phyloP scores from a whole-genome alignment of 2,113 vertebrate species.

The Brachypodius melanocephalos region DNA sequence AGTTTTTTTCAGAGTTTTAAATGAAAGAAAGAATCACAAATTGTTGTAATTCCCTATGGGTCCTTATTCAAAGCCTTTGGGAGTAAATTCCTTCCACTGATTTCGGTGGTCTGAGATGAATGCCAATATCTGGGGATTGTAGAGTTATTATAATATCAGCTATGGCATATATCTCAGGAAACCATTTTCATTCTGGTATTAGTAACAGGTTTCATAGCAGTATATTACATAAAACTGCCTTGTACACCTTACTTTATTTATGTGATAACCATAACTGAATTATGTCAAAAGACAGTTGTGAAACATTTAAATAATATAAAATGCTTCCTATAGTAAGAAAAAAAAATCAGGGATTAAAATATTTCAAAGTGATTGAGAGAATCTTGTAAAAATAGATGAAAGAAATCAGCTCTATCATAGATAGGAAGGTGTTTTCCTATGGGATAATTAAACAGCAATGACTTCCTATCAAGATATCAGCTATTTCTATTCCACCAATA shows the following conservation, averaged over 20 bases:
- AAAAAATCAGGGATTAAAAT: neutral
- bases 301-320: neutral
- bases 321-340: neutral
- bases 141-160: neutral
- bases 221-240: neutral
- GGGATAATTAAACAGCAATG: neutral
- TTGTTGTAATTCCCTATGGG: neutral
- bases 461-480: neutral
- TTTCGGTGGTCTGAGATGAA: neutral
- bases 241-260: neutral
- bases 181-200: neutral
- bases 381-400: neutral
- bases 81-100: neutral
- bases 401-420: neutral
- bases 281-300: neutral
- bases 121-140: neutral
- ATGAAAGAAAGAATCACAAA: neutral
- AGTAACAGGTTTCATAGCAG: neutral
- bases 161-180: neutral
- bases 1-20: neutral
- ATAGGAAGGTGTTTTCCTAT: neutral
- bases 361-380: neutral
- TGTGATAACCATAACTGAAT: neutral
- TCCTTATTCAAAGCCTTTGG: neutral
- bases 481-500: neutral